A percentile compares a stretch with the other conserved stretches of the same genome.
These are phyloP conservation scores for Rousettus madagascariensis DNA, from an alignment of 2,797 vertebrate genomes.

Conservation along the genomic window DNA sequence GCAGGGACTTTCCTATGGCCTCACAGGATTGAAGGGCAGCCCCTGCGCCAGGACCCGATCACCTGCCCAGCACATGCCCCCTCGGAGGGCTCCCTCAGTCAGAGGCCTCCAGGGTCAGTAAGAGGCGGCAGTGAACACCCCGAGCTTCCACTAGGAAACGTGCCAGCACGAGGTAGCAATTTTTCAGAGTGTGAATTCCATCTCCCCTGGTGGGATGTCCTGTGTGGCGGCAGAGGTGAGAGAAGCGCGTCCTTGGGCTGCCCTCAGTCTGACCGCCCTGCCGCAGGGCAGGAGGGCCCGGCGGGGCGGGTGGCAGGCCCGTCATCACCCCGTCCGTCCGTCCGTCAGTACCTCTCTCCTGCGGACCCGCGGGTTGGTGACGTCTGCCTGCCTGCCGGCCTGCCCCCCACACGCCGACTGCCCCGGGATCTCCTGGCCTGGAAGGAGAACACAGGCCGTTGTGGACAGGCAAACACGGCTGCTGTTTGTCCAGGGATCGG, in stretches of 20 bases:
- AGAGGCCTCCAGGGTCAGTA: background rate
- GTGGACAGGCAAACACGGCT: constrained; percentile 55
- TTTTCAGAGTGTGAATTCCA: background rate
- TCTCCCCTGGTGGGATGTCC: background rate
- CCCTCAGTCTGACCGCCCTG: constrained; percentile 43
- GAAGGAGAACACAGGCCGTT: constrained; percentile 45
- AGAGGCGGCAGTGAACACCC: background rate
- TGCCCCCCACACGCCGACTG: background rate
- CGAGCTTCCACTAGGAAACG: background rate
- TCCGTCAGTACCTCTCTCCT: background rate
- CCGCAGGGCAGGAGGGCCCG: background rate
- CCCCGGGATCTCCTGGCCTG: constrained; percentile 41
- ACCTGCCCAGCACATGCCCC: accelerated
- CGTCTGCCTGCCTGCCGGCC: background rate
- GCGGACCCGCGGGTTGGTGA: background rate
- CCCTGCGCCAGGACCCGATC: background rate
- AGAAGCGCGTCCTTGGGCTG: background rate
- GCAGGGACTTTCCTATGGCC: background rate
- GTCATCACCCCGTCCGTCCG: background rate
- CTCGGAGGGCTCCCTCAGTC: background rate
- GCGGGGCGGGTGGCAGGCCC: background rate
- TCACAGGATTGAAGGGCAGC: background rate
- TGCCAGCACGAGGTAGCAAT: background rate
- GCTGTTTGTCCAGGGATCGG: constrained; percentile 67
- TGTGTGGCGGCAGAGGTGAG: background rate